phyloP scores from a whole-genome alignment of 1,140 invertebrate species.

The Drosophila eugracilis region DNA sequence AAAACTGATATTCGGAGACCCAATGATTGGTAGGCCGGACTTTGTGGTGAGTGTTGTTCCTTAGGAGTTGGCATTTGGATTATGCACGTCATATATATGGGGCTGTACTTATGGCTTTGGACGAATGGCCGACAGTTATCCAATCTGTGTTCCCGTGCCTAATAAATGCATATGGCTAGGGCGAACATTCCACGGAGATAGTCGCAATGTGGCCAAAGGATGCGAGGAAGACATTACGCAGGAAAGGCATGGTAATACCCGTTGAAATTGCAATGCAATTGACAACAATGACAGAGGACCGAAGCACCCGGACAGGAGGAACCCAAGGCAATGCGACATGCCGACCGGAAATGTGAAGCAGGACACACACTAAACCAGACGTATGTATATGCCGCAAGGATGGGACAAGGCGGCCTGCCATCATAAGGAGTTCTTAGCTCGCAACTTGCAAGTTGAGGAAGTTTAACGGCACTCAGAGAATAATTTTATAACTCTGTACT shows the following conservation, averaged over 20 bases:
- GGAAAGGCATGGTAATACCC: slow-evolving; percentile 41
- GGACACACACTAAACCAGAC: slow-evolving; percentile 24
- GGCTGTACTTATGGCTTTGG: too few species aligned
- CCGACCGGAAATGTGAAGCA: slow-evolving; percentile 68
- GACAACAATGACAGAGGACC: slow-evolving; percentile 61
- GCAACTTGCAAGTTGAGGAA: too few species aligned
- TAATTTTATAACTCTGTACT: too few species aligned
- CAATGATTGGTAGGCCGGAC: too few species aligned
- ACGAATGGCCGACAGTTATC: background rate
- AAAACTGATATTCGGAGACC: too few species aligned
- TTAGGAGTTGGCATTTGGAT: slow-evolving; percentile 7
- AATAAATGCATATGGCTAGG: slow-evolving; percentile 32
- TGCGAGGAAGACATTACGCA: slow-evolving; percentile 58
- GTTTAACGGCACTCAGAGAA: too few species aligned
- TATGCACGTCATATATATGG: slow-evolving; percentile 15
- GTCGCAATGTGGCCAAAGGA: slow-evolving; percentile 36
- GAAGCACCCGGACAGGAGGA: slow-evolving; percentile 3
- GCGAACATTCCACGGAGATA: slow-evolving; percentile 40
- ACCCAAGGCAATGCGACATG: slow-evolving; percentile 53
- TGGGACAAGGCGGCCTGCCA: slow-evolving; percentile 12
- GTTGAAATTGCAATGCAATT: slow-evolving; percentile 71
- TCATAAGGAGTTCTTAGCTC: too few species aligned
- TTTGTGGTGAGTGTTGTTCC: background rate
- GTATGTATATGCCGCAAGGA: background rate
- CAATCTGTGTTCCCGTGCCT: background rate